These are phyloP conservation scores for Poecilia picta DNA, from an alignment of 2,797 vertebrate species.

Conservation along the genomic window DNA sequence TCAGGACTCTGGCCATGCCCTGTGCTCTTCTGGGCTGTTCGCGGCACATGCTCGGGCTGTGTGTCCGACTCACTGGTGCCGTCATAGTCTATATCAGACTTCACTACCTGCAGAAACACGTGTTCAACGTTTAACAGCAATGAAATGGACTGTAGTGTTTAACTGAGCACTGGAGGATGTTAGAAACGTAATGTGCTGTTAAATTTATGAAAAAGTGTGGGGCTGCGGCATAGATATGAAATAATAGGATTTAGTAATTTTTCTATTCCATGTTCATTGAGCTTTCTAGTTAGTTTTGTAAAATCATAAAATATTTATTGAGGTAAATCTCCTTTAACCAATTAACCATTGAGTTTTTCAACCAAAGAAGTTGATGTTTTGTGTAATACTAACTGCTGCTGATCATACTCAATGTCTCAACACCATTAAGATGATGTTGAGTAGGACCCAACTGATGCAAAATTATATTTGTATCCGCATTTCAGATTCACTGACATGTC, in stretches of 20 bases:
- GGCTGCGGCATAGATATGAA: too few relatives aligned
- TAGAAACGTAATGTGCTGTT: background rate
- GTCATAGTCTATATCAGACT: slow-evolving; percentile 84
- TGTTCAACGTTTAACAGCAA: background rate
- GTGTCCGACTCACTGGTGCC: slow-evolving; percentile 74
- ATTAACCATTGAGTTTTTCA: background rate
- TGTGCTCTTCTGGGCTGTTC: slow-evolving; percentile 30
- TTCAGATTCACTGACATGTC: background rate
- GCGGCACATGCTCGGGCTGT: slow-evolving; percentile 23
- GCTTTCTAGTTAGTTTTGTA: background rate
- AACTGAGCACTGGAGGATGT: background rate
- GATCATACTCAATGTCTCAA: background rate
- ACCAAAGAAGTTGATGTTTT: background rate
- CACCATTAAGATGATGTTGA: too few relatives aligned
- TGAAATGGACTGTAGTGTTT: background rate
- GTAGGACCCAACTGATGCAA: background rate
- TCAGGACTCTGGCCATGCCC: slow-evolving; percentile 66
- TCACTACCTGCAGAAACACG: slow-evolving; percentile 69
- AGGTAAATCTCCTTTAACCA: background rate
- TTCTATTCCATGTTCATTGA: background rate
- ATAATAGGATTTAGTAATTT: background rate
- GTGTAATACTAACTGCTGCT: background rate
- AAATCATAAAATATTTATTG: background rate
- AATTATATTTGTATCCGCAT: background rate
- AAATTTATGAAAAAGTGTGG: background rate